Percentiles rank a stretch among this genome's conserved stretches.
Evolutionary conservation across 1,140 invertebrate species (phyloP).

Genomic region (Drosophila tropicalis): DNA sequence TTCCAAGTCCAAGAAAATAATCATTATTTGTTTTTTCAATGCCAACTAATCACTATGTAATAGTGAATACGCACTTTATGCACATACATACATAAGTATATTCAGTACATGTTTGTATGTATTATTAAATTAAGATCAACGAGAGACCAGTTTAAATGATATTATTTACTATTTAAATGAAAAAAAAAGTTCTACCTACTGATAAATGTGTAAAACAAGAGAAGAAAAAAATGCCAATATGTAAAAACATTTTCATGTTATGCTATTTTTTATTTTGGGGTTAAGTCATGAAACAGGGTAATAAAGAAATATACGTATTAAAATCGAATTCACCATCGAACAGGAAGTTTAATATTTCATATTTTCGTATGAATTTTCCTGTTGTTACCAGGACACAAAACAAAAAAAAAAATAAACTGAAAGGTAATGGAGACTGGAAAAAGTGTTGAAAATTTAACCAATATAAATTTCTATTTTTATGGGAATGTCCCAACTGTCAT

Average conservation of each 20-base stretch:
- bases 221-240: constrained; percentile 4
- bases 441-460: too few species aligned
- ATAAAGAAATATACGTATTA: constrained; percentile 66
- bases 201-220: constrained; percentile 28
- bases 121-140: constrained; percentile 21
- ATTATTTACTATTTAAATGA: constrained; percentile 46
- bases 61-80: constrained; percentile 21
- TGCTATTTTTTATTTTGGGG: constrained; percentile 35
- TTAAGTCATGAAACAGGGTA: constrained; percentile 58
- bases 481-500: too few species aligned
- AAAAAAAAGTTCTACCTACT: constrained; percentile 24
- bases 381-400: neutral
- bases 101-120: neutral
- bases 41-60: constrained; percentile 11
- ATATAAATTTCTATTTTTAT: too few species aligned
- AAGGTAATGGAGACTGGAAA: neutral
- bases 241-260: constrained; percentile 25
- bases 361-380: constrained; percentile 12
- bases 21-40: constrained; percentile 33
- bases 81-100: neutral
- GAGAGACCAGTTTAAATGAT: constrained; percentile 34
- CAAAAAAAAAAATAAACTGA: neutral
- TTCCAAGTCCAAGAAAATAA: constrained; percentile 38
- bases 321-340: constrained; percentile 27
- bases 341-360: neutral